Evolutionary conservation across 2,797 vertebrate genomes (phyloP).

Genomic region (Pterois miles): DNA sequence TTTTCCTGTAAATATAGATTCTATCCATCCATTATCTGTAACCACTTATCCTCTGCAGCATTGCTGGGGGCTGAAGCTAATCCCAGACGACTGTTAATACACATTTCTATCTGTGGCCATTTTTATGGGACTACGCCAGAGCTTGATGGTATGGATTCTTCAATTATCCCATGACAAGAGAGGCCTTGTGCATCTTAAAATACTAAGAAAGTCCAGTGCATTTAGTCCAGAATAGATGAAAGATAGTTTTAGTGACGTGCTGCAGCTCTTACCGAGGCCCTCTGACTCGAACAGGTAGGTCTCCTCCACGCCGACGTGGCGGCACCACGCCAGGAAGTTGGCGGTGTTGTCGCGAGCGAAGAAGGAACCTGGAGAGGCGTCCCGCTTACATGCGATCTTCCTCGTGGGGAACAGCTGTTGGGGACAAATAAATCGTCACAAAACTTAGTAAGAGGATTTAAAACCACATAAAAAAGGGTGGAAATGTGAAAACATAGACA

Average conservation of each 20-base stretch:
- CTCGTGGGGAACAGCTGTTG: slow-evolving; percentile 87
- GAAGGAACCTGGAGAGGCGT: slow-evolving; percentile 94
- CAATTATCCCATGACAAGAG: background rate
- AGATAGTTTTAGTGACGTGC: rapidly evolving
- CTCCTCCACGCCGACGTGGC: slow-evolving; percentile 91
- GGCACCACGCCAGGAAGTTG: slow-evolving; percentile 98
- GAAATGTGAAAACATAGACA: too few species aligned
- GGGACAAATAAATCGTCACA: rapidly evolving
- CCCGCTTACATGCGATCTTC: slow-evolving; percentile 91
- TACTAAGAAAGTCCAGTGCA: background rate
- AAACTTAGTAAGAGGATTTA: background rate
- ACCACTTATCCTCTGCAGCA: background rate
- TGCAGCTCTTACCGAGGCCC: slow-evolving; percentile 88
- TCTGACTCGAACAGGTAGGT: slow-evolving; percentile 98
- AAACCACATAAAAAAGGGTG: background rate
- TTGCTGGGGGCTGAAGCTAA: background rate
- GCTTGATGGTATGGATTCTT: background rate
- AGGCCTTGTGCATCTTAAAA: background rate
- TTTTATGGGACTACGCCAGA: background rate
- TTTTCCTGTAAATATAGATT: background rate
- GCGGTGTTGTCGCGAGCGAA: slow-evolving; percentile 98
- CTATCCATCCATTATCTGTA: background rate
- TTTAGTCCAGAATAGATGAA: background rate
- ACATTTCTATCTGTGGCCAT: background rate
- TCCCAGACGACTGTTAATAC: background rate